phyloP scores from a whole-genome alignment of 2,888 invertebrate genomes.

The Thymelicus lineola region DNA sequence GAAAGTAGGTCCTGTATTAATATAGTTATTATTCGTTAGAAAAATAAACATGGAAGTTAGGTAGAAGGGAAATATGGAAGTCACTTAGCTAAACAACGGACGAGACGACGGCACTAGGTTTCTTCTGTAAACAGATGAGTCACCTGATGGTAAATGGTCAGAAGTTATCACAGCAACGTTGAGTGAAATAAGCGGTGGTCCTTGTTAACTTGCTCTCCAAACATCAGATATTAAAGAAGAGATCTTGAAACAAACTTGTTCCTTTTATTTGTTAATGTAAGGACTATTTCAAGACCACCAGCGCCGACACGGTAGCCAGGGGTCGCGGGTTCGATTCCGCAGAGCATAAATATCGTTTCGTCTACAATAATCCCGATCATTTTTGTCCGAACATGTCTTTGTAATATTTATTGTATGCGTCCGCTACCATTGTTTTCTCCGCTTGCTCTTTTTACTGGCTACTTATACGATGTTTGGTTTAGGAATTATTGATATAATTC shows the following conservation, averaged over 20 bases:
- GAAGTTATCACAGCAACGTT: no score
- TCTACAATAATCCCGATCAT: slow-evolving; percentile 73
- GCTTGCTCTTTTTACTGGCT: slow-evolving; percentile 30
- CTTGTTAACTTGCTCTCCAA: background rate
- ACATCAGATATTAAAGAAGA: background rate
- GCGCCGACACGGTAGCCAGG: slow-evolving; percentile 71
- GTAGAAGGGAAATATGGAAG: no score
- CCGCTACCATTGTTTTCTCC: slow-evolving; percentile 63
- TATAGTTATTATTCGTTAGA: no score
- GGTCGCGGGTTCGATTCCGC: slow-evolving; percentile 61
- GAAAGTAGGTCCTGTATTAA: no score
- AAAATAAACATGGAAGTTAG: no score
- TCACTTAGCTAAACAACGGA: no score
- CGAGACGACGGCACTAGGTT: no score
- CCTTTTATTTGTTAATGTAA: background rate
- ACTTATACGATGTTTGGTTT: slow-evolving; percentile 36
- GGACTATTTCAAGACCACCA: slow-evolving; percentile 62
- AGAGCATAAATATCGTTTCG: slow-evolving; percentile 72
- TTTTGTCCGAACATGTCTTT: slow-evolving; percentile 62
- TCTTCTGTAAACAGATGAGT: no score
- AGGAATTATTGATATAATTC: slow-evolving; percentile 38
- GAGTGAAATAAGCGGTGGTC: no score
- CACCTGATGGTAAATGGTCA: no score
- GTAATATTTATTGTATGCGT: slow-evolving; percentile 72
- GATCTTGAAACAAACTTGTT: background rate